Percentiles rank a stretch among this genome's conserved stretches.
Conservation (phyloP, 2,797 vertebrate genomes). For the Zenarchopterus dispar region DNA sequence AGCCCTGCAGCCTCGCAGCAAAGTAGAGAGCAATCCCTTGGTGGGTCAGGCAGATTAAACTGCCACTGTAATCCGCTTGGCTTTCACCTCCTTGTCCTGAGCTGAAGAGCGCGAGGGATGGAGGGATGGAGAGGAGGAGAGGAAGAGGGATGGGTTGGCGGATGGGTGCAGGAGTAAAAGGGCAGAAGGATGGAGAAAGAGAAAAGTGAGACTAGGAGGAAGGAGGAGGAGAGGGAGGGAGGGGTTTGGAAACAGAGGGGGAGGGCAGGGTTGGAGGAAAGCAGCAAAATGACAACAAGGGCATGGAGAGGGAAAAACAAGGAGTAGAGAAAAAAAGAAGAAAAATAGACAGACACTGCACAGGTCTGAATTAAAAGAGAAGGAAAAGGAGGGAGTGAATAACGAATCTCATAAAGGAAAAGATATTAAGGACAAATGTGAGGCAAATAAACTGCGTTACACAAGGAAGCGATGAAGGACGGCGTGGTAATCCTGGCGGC, state of each 20-base stretch:
- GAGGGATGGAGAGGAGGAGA: conserved; percentile 37
- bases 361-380: conserved; percentile 57
- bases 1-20: conserved; percentile 74
- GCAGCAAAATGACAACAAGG: conserved; percentile 64
- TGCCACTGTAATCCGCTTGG: conserved; percentile 86
- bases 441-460: conserved; percentile 67
- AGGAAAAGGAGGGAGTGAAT: conserved; percentile 62
- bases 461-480: conserved; percentile 68
- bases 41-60: conserved; percentile 87
- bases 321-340: conserved; percentile 31
- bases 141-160: conserved; percentile 9
- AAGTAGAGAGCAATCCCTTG: conserved; percentile 84
- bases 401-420: conserved; percentile 72
- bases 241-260: conserved; percentile 20
- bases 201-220: conserved; percentile 32
- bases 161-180: conserved; percentile 32
- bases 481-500: conserved; percentile 50
- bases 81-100: conserved; percentile 86
- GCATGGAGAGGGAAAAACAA: conserved; percentile 64
- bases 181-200: conserved; percentile 28
- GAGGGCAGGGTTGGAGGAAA: conserved; percentile 40
- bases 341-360: conserved; percentile 28
- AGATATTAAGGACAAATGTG: conserved; percentile 70
- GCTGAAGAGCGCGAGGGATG: conserved; percentile 51
- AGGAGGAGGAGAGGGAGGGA: conserved; percentile 19